Base-by-base conservation (phyloP, 2,113 vertebrate species). In the Elanoides forficatus region DNA sequence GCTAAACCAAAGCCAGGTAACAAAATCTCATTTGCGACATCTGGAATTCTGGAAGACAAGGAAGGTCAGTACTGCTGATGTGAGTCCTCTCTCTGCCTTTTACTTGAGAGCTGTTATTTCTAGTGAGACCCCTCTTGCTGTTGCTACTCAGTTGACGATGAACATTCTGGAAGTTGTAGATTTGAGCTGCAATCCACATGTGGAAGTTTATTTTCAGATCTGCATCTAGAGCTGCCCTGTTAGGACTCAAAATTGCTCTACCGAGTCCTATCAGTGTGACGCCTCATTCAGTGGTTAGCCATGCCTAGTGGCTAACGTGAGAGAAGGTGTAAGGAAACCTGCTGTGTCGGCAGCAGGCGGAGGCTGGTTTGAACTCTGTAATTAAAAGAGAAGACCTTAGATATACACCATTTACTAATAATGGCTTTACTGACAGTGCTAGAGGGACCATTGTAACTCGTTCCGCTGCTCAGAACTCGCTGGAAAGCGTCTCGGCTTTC, bases 191-290 rank as follows among this genome's bases (percentile, higher is more conserved):
- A 19, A 40, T 9, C 40, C 53, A 21, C 26, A 66, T 34, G 53
- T 23, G 71, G 26, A 86, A 19, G 22, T 60, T 90, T 70, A 47
- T 47, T 70, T 74, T 62, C 65, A 79, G 55, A 43, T 8, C 14
- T 34, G 23, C 38, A 15, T 1, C 9, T 9, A 26, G 3, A 68
- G 27, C 50, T 58, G 58, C 27, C 32, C 15, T 13, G 20, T 36
- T 12, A 47, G 14, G 34, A 16, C 40, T 56, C 3, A 1, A 13
- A 26, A 67, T 25, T 12, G 34, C 22, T 40, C 15, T 19, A 0
- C 17, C 0, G 75, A 32, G 42, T 2, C 13, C 42, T 4, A 3
- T 9, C 63, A 17, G 30, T 0, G 8, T 1, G 15, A 14, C 3
- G 10, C 27, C 30, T 16, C 34, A 0, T 1, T 2, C 22, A 10